A percentile compares a stretch with the other conserved stretches of the same genome.
These are phyloP conservation scores for Hormiphora californensis DNA, from an alignment of 37 sponge, comb jelly and placozoan species.

Conservation along the genomic window DNA sequence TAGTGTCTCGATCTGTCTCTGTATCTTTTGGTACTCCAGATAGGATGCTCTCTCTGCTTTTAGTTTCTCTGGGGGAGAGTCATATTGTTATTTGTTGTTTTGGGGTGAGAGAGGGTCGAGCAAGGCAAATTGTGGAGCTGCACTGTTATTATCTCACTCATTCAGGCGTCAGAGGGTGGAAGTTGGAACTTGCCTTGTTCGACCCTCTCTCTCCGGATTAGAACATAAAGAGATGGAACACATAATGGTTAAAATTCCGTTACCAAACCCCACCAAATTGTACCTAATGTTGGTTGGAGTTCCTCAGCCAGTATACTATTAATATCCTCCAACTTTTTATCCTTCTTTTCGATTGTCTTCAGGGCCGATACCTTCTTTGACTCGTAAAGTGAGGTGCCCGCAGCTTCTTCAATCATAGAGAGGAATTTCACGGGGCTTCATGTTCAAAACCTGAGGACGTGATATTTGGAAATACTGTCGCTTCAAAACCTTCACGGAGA, in stretches of 20 bases:
- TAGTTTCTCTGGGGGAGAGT: conserved; percentile 46
- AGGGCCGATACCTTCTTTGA: conserved; percentile 90
- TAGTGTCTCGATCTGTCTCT: conserved; percentile 82
- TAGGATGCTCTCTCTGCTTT: conserved; percentile 83
- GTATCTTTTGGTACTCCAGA: conserved; percentile 88
- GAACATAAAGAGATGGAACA: too few species aligned
- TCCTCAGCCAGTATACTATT: conserved; percentile 86
- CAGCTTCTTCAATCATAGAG: conserved; percentile 97
- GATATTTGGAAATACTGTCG: too few species aligned
- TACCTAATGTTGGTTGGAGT: conserved; percentile 82
- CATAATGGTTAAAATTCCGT: too few species aligned
- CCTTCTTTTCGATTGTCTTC: conserved; percentile 96
- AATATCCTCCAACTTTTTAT: conserved; percentile 86
- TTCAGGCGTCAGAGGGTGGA: too few species aligned
- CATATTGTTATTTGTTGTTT: neutral
- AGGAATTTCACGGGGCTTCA: conserved; percentile 92
- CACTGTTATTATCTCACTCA: too few species aligned
- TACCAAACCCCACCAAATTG: too few species aligned
- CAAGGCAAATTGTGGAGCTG: too few species aligned
- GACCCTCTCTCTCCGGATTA: too few species aligned
- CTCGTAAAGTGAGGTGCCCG: conserved; percentile 96
- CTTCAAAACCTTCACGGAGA: too few species aligned
- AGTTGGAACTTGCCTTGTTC: too few species aligned
- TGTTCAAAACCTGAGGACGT: conserved; percentile 97
- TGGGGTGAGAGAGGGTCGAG: neutral